These are phyloP conservation scores for Drosophila kambysellisi DNA, from an alignment of 2,888 invertebrate genomes.

Conservation along the genomic window DNA sequence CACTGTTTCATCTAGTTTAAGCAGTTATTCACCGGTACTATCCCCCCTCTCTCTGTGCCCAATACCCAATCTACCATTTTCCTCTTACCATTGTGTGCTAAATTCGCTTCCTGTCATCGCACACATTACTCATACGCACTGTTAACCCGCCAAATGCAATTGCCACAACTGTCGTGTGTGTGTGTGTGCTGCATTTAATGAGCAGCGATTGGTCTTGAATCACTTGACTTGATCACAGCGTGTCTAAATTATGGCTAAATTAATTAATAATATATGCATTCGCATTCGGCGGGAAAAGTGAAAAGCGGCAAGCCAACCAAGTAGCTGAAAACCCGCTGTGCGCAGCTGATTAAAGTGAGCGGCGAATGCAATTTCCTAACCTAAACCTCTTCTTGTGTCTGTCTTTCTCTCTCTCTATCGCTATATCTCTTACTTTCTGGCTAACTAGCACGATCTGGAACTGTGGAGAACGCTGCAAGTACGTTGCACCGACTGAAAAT, in stretches of 20 bases:
- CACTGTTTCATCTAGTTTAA: constrained; percentile 57
- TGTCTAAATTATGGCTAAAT: constrained; percentile 63
- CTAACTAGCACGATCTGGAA: constrained; percentile 87
- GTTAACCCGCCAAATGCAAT: constrained; percentile 54
- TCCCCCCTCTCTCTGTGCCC: background rate
- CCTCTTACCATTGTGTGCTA: constrained; percentile 73
- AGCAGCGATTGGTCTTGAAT: constrained; percentile 42
- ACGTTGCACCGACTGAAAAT: constrained; percentile 85
- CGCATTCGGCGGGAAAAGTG: constrained; percentile 30
- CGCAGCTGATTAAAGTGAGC: constrained; percentile 55
- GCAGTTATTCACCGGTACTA: constrained; percentile 11
- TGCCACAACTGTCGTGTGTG: constrained; percentile 13
- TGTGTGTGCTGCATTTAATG: constrained; percentile 37
- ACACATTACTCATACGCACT: constrained; percentile 77
- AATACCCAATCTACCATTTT: background rate
- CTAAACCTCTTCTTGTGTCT: constrained; percentile 7
- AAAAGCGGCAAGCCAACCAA: constrained; percentile 28
- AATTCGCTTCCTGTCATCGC: constrained; percentile 69
- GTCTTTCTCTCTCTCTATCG: background rate
- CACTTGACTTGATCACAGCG: constrained; percentile 45
- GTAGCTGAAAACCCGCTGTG: constrained; percentile 25
- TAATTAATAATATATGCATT: constrained; percentile 61
- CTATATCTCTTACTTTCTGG: constrained; percentile 10
- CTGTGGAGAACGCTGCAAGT: constrained; percentile 93
- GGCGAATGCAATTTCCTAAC: constrained; percentile 34